These are phyloP conservation scores for Amblyopsis rosae DNA, from an alignment of 2,113 vertebrate species.

Conservation along the genomic window DNA sequence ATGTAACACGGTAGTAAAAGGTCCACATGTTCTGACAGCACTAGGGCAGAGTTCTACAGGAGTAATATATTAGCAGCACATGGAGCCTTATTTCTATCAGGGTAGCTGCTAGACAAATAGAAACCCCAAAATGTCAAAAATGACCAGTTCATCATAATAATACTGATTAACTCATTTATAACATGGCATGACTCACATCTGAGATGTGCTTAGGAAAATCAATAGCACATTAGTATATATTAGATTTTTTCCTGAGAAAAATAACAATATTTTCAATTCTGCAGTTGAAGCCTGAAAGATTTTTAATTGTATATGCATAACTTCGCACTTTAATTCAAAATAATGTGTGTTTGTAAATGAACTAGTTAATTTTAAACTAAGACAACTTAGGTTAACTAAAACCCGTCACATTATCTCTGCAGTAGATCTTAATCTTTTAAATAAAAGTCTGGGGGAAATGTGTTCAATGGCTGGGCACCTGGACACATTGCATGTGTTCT, in stretches of 20 bases:
- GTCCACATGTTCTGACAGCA: constrained; percentile 48
- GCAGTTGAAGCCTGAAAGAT: too few species aligned
- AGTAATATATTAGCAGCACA: constrained; percentile 9
- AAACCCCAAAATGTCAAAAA: not conserved
- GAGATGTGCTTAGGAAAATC: constrained; percentile 29
- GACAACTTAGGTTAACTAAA: too few species aligned
- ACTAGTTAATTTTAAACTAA: too few species aligned
- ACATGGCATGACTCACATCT: constrained; percentile 36
- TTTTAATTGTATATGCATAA: too few species aligned
- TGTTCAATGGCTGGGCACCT: too few species aligned
- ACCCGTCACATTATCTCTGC: too few species aligned
- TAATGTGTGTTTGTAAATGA: too few species aligned
- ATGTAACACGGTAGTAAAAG: constrained; percentile 32
- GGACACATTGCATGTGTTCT: too few species aligned
- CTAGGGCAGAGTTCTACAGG: constrained; percentile 31
- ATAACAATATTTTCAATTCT: not conserved
- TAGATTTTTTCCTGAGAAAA: constrained; percentile 28
- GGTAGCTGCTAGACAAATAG: constrained; percentile 14
- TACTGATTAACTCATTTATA: constrained; percentile 18
- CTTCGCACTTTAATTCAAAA: too few species aligned
- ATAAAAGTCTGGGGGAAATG: too few species aligned
- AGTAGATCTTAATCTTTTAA: too few species aligned
- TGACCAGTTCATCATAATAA: not conserved
- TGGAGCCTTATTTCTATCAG: constrained; percentile 6
- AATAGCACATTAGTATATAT: constrained; percentile 47